phyloP scores from a whole-genome alignment of 2,797 vertebrate genomes.

The Petrocephalus schoutedeni region DNA sequence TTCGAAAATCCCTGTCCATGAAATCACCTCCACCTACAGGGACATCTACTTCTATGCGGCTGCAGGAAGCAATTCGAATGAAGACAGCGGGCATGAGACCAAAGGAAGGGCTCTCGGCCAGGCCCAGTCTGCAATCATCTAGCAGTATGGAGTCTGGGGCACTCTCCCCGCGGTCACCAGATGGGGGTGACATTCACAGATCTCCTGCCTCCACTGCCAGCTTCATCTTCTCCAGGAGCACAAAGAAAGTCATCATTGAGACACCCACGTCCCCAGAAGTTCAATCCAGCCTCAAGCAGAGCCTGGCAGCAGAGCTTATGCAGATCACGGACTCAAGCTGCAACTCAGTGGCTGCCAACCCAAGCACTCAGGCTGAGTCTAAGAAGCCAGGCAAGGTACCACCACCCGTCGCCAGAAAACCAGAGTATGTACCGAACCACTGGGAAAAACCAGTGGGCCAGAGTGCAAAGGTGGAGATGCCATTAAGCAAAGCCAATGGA shows the following conservation, averaged over 20 bases:
- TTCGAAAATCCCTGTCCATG: conserved; percentile 76
- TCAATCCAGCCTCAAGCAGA: conserved; percentile 74
- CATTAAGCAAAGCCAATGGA: conserved; percentile 52
- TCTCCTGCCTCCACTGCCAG: conserved; percentile 84
- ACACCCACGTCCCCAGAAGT: conserved; percentile 64
- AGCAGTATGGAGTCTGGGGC: conserved; percentile 42
- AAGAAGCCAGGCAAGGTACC: conserved; percentile 73
- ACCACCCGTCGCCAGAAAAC: conserved; percentile 89
- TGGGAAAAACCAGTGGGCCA: conserved; percentile 40
- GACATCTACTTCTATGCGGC: conserved; percentile 59
- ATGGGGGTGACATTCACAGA: conserved; percentile 56
- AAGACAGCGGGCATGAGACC: conserved; percentile 75
- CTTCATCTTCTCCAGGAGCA: conserved; percentile 89
- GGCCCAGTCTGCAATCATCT: conserved; percentile 46
- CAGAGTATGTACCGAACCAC: conserved; percentile 46
- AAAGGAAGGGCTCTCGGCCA: conserved; percentile 50
- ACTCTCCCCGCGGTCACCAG: conserved; percentile 40
- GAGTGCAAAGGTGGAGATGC: conserved; percentile 21
- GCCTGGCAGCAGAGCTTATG: conserved; percentile 75
- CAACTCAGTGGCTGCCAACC: conserved; percentile 39
- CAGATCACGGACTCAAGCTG: conserved; percentile 67
- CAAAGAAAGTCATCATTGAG: conserved; percentile 81
- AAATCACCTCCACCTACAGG: conserved; percentile 55
- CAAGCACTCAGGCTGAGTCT: conserved; percentile 14
- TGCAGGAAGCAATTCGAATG: conserved; percentile 80